These are phyloP conservation scores for Leptobrachium leishanense DNA, from an alignment of 2,113 vertebrate genomes.

Conservation along the genomic window DNA sequence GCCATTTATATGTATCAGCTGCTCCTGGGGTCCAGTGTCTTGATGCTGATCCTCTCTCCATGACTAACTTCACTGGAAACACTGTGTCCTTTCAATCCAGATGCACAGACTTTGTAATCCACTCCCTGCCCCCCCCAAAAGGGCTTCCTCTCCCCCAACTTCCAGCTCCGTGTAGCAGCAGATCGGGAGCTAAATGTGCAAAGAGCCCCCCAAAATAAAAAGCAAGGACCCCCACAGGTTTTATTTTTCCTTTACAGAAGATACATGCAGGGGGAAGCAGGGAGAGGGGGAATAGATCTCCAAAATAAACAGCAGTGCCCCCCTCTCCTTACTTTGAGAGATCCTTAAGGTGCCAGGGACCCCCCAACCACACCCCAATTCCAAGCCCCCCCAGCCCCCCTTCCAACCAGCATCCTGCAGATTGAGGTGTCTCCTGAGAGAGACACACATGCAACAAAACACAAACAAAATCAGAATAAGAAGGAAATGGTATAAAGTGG, in stretches of 20 bases:
- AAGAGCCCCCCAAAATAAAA: not conserved
- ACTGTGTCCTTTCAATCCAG: slow-evolving; percentile 16
- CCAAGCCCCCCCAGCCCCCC: not conserved
- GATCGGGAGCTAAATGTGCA: not conserved
- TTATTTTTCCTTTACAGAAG: not conserved
- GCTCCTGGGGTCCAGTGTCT: slow-evolving; percentile 20
- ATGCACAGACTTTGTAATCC: slow-evolving; percentile 6
- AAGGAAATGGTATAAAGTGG: not conserved
- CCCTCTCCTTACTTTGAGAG: not conserved
- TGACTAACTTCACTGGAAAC: slow-evolving; percentile 21
- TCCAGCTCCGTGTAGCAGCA: not conserved
- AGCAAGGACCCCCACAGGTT: slow-evolving; percentile 18
- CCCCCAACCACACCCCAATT: too few relatives aligned
- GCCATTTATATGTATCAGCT: not conserved
- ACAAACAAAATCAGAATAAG: slow-evolving; percentile 46
- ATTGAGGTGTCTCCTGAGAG: not conserved
- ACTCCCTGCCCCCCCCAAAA: not conserved
- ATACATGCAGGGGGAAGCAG: not conserved
- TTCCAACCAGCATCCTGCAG: not conserved
- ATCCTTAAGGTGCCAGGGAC: slow-evolving; percentile 4
- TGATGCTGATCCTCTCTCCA: slow-evolving; percentile 2
- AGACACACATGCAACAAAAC: not conserved
- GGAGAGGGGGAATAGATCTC: not conserved
- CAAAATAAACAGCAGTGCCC: not conserved
- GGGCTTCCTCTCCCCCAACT: slow-evolving; percentile 13